Evolutionary conservation across 2,797 vertebrate species (phyloP).

Genomic region (Pempheris klunzingeri): DNA sequence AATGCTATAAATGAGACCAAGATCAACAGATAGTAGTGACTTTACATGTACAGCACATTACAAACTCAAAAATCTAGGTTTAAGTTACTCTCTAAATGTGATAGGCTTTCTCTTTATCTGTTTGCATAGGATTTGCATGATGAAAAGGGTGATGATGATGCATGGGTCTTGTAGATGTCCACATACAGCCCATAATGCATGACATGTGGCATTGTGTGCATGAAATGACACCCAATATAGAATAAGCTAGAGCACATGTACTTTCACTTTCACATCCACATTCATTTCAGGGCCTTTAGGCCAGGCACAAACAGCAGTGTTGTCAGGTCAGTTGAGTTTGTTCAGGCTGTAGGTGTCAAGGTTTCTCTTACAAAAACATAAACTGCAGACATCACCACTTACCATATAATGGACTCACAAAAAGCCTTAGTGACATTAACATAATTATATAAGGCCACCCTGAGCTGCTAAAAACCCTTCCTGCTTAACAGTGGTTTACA

Average conservation of each 20-base stretch:
- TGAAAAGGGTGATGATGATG: no score
- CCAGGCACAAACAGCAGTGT: no score
- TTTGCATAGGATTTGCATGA: no score
- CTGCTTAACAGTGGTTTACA: not conserved
- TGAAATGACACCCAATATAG: no score
- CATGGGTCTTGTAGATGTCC: no score
- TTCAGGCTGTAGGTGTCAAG: not conserved
- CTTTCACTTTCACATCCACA: no score
- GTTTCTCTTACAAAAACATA: not conserved
- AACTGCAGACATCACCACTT: not conserved
- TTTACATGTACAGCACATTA: not conserved
- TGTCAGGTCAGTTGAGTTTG: not conserved
- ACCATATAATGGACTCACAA: not conserved
- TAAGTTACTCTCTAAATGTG: no score
- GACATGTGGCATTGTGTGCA: no score
- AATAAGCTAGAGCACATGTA: no score
- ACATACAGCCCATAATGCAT: no score
- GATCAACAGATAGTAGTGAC: not conserved
- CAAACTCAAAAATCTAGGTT: no score
- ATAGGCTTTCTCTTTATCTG: no score
- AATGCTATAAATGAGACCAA: not conserved
- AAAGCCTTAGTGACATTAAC: slow-evolving; percentile 7
- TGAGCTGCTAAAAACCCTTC: slow-evolving; percentile 9
- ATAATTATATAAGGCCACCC: slow-evolving; percentile 7
- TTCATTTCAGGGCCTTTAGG: not conserved